phyloP scores from a whole-genome alignment of 2,113 vertebrate species.

The Thomomys bottae region DNA sequence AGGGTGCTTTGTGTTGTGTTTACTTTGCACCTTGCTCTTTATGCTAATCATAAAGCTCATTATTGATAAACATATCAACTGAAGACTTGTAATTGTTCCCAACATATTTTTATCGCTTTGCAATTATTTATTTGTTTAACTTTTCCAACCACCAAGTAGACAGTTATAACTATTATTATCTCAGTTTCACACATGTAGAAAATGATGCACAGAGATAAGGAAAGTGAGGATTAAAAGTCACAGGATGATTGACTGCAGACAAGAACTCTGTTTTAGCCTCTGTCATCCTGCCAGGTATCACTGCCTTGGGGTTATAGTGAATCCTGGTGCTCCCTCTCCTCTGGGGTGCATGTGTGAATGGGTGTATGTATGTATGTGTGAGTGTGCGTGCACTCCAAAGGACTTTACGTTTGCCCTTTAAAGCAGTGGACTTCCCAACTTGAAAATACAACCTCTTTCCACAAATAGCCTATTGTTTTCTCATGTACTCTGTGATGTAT shows the following conservation, averaged over 20 bases:
- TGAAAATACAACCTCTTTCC: not conserved
- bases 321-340: not conserved
- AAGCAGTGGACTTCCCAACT: not conserved
- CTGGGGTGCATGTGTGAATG: no score
- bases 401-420: not conserved
- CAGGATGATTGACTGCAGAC: no score
- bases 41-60: not conserved
- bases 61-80: not conserved
- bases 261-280: not conserved
- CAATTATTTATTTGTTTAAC: not conserved
- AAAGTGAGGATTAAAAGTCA: not conserved
- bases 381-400: not conserved
- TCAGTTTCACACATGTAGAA: not conserved
- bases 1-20: not conserved
- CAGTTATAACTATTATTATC: not conserved
- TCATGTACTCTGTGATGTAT: not conserved
- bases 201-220: not conserved
- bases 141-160: not conserved
- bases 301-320: not conserved
- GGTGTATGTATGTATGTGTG: no score
- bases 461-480: not conserved
- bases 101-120: slow-evolving; percentile 1
- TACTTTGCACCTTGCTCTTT: not conserved
- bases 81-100: not conserved
- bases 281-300: not conserved